Evolutionary conservation across 2,113 vertebrate species (phyloP), one percentile per base, ranked within the genome.

Genomic region (Cheilinus undulatus): DNA sequence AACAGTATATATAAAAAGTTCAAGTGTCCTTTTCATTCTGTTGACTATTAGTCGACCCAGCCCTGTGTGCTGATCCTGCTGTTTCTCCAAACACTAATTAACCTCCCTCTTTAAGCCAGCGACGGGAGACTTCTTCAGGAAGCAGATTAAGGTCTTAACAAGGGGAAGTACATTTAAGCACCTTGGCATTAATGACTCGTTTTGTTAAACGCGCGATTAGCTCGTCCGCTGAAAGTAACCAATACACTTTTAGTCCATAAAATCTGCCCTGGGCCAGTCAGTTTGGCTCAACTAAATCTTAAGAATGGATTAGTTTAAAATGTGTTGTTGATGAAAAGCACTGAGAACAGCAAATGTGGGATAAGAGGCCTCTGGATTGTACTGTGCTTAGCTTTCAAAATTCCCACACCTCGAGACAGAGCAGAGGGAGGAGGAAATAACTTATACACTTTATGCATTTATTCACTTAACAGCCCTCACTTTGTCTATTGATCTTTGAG

Each of bases 121-220:
- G 43, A 85, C 50, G 26, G 27, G 63, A 60, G 73, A 82, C 26
- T 89, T 74, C 42, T 23, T 76, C 73, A 68, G 78, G 82, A 89
- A 91, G 89, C 81, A 87, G 89, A 90, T 92, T 91, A 91, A 85
- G 53, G 72, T 87, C 59, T 91, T 91, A 92, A 89, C 84, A 67
- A 82, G 75, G 85, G 84, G 78, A 87, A 88, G 78, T 65, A 50
- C 79, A 6, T 82, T 65, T 64, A 78, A 85, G 73, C 74, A 66
- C 32, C 69, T 73, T 12, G 3, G 48, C 53, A 73, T 68, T 91
- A 85, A 91, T 71, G 60, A 75, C 45, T 82, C 24, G 60, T 77
- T 87, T 74, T 83, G 85, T 86, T 88, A 88, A 87, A 88, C 7
- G 46, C 19, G 36, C 3, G 70, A 88, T 86, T 84, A 90, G 61